Evolutionary conservation across 2,888 invertebrate genomes (phyloP), one percentile per base, ranked within the genome.

Genomic region (Acleris cristana): DNA sequence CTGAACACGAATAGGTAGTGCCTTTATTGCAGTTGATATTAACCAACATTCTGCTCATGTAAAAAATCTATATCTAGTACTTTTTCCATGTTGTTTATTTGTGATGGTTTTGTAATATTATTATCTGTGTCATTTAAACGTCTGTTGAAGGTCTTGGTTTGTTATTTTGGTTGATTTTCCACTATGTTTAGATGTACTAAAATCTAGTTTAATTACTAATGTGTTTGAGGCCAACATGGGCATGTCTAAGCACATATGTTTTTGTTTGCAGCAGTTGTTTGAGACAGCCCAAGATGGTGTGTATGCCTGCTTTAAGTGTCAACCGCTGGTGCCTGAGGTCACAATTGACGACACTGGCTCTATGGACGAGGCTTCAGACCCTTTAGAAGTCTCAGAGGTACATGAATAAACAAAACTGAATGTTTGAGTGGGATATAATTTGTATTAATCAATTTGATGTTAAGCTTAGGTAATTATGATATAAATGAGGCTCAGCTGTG

Each of bases 221-320:
- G 34, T 34, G 34, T 10, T 34, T 34, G 10, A 34, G 34, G 10
- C 3, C 5, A 40, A 14, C 4, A 40, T 40, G 14, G 4, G 40
- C 14, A 40, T 51, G 21, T 19, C 51, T 51, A 12, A 21, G 2
- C 21, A 21, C 2, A 21, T 5, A 51, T 51, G 21, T 51, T 57
- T 63, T 73, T 65, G 40, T 58, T 85, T 85, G 34, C 84, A 92
- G 92, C 91, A 92, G 84, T 76, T 92, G 58, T 92, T 92, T 83
- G 92, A 92, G 74, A 92, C 92, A 0, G 87, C 87, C 65, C 87
- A 88, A 65, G 88, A 89, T 71, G 91, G 89, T 62, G 82, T 91
- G 14, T 89, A 90, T 69, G 91, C 92, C 48, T 93, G 93, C 73
- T 90, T 89, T 73, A 93, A 92, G 76, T 93, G 93, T 71, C 92